A percentile compares a stretch with the other conserved stretches of the same genome.
Conservation (phyloP, 1,140 invertebrate species). For the Drosophila asahinai region DNA sequence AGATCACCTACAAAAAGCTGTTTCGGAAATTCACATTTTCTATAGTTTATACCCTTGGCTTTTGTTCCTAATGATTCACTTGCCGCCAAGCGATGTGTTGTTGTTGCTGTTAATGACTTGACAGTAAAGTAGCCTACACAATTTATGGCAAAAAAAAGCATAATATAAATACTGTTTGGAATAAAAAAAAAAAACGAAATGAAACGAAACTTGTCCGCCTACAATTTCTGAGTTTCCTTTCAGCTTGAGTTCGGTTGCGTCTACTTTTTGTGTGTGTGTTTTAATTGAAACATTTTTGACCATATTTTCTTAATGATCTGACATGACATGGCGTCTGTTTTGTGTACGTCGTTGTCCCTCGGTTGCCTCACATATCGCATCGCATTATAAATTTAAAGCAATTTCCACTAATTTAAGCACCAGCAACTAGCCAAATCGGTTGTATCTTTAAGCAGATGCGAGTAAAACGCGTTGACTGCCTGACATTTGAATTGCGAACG, state of each 20-base stretch:
- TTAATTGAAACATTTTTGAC: constrained; percentile 83
- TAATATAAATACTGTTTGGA: constrained; percentile 10
- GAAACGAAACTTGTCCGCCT: constrained; percentile 75
- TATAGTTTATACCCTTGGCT: constrained; percentile 55
- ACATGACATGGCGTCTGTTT: constrained; percentile 79
- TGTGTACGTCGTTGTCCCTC: constrained; percentile 33
- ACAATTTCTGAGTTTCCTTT: constrained; percentile 78
- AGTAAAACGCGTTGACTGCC: constrained; percentile 25
- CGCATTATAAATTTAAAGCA: constrained; percentile 61
- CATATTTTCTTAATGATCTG: constrained; percentile 83
- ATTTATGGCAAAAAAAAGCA: constrained; percentile 67
- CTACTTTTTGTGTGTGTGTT: constrained; percentile 34
- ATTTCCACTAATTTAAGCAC: constrained; percentile 79
- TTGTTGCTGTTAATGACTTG: constrained; percentile 77
- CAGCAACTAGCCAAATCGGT: constrained; percentile 58
- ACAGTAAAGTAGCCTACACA: constrained; percentile 82
- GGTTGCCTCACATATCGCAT: constrained; percentile 24
- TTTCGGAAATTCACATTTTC: constrained; percentile 32
- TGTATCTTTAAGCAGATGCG: constrained; percentile 3
- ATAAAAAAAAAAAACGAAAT: constrained; percentile 23
- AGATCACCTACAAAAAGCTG: constrained; percentile 25
- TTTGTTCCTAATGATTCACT: constrained; percentile 78
- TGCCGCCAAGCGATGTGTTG: constrained; percentile 33
- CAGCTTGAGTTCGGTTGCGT: constrained; percentile 57
- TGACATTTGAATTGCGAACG: constrained; percentile 36